Conservation (phyloP, 2,113 vertebrate species). For the Entelurus aequoreus region DNA sequence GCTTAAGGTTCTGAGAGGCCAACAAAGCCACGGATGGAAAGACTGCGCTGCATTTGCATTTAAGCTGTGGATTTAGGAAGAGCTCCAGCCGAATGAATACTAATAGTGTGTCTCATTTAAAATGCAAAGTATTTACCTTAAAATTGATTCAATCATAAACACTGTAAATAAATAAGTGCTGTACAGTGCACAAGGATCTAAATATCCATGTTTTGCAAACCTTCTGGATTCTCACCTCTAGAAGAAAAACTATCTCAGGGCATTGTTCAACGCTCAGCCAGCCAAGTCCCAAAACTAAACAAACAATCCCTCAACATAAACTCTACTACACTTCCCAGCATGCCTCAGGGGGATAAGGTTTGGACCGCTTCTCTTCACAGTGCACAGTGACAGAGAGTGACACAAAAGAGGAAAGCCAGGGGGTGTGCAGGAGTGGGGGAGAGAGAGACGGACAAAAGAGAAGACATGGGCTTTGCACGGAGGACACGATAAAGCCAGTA, state of each 20-base stretch:
- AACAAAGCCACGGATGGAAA: conserved; percentile 65
- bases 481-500: conserved; percentile 76
- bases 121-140: conserved; percentile 70
- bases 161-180: conserved; percentile 29
- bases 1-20: conserved; percentile 69
- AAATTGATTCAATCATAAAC: conserved; percentile 45
- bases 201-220: not conserved
- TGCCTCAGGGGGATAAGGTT: conserved; percentile 65
- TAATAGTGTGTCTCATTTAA: conserved; percentile 69
- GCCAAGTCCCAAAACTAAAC: conserved; percentile 26
- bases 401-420: conserved; percentile 72
- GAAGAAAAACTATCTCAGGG: conserved; percentile 8
- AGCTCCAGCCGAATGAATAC: conserved; percentile 58
- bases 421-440: conserved; percentile 65
- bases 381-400: conserved; percentile 71
- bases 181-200: conserved; percentile 21
- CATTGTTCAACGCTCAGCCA: conserved; percentile 22
- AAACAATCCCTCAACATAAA: conserved; percentile 29
- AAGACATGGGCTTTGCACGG: conserved; percentile 77
- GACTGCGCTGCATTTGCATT: conserved; percentile 66
- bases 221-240: not conserved
- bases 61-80: conserved; percentile 61
- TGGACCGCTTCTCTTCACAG: conserved; percentile 66
- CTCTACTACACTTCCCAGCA: conserved; percentile 75
- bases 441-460: conserved; percentile 72